Base-by-base conservation (phyloP, 2,113 vertebrate genomes). In the Chunga burmeisteri region DNA sequence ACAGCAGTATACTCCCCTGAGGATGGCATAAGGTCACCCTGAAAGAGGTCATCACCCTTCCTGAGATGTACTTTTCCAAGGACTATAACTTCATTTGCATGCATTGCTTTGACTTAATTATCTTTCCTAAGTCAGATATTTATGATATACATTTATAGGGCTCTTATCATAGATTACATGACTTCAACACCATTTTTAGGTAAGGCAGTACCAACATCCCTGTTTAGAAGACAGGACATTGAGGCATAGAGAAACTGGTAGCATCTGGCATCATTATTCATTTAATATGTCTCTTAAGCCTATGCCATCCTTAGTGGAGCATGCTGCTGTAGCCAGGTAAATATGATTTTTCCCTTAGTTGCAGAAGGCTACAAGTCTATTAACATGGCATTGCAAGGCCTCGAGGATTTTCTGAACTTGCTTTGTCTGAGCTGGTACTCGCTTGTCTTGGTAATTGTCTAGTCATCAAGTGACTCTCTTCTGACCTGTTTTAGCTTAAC, bases 81-180 rank as follows among this genome's bases (percentile, higher is more conserved):
- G 11, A 38, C 52, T 59, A 15, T 88, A 78, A 92, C 52, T 94
- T 44, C 67, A 36, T 72, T 95, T 94, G 36, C 6, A 2, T 44
- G 20, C 18, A 53, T 44, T 75, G 44, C 56, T 95, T 94, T 94
- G 72, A 96, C 32, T 36, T 91, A 92, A 91, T 89, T 96, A 2
- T 7, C 13, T 95, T 93, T 94, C 14, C 11, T 61, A 79, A 72
- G 21, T 79, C 11, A 11, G 23, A 79, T 85, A 91, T 93, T 82
- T 92, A 88, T 83, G 32, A 84, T 79, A 72, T 32, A 66, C 13
- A n/a, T 78, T 85, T 47, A 46, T 22, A 74, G 10, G 18, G 16
- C 20, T 81, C 13, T 68, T 65, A 81, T 65, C 46, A 62, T 46
- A 65, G 73, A 84, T 95, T 12, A 71, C 0, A 1, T 74, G 71